Conservation (phyloP, 2,888 invertebrate species). For the Apocheima hispidaria region DNA sequence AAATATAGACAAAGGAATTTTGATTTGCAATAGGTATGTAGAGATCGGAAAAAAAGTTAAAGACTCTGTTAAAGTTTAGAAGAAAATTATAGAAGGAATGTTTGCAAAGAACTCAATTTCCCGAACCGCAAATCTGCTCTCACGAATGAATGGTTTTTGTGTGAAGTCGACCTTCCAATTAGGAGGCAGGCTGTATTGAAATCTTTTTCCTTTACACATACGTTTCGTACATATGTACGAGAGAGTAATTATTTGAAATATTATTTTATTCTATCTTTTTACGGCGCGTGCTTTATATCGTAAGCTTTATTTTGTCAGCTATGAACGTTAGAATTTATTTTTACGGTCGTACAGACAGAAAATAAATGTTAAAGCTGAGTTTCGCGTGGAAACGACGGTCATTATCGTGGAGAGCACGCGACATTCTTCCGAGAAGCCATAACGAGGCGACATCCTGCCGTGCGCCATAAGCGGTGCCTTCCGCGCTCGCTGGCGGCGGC, state of each 20-base stretch:
- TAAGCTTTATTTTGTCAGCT: constrained; percentile 17
- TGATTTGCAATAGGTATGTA: not conserved
- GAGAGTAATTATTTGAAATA: constrained; percentile 36
- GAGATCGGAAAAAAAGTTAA: not conserved
- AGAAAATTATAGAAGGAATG: constrained; percentile 25
- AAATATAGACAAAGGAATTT: not conserved
- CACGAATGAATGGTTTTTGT: constrained; percentile 62
- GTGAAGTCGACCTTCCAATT: constrained; percentile 66
- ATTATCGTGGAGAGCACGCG: constrained; percentile 49
- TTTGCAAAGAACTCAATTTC: constrained; percentile 46
- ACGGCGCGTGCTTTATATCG: constrained; percentile 19
- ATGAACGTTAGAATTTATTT: constrained; percentile 14
- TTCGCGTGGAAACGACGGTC: constrained; percentile 47
- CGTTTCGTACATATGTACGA: constrained; percentile 51
- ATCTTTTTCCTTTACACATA: constrained; percentile 54
- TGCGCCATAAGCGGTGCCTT: constrained; percentile 39
- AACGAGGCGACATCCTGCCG: constrained; percentile 48
- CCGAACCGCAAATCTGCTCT: constrained; percentile 51
- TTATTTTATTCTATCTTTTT: constrained; percentile 30
- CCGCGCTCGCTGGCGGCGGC: constrained; percentile 26
- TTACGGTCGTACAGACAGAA: constrained; percentile 23
- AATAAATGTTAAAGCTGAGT: constrained; percentile 30
- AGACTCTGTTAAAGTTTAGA: constrained; percentile 9
- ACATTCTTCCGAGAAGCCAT: constrained; percentile 49
- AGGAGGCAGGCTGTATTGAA: constrained; percentile 56